These are phyloP conservation scores for Meiosimyza platycephala DNA, from an alignment of 2,888 invertebrate genomes.

Conservation along the genomic window DNA sequence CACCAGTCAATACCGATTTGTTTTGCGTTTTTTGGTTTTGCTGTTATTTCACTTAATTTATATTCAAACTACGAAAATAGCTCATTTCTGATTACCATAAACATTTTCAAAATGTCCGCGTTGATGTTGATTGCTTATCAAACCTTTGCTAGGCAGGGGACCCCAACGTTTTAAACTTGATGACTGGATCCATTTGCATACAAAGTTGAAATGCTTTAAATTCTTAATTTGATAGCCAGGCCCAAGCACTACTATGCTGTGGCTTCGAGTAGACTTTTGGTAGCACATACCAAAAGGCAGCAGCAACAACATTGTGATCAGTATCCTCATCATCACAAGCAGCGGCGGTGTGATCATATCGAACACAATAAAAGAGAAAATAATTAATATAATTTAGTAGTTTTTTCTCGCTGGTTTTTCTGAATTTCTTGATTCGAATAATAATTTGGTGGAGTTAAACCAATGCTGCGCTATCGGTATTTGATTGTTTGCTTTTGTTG, in stretches of 20 bases:
- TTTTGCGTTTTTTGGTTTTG: not conserved
- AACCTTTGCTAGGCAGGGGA: not conserved
- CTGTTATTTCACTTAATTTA: slow-evolving; percentile 9
- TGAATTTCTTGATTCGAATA: slow-evolving; percentile 13
- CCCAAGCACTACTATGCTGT: not conserved
- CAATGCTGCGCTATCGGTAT: not conserved
- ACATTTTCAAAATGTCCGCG: not conserved
- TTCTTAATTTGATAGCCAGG: not conserved
- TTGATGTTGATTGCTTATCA: not conserved
- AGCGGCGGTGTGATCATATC: slow-evolving; percentile 1
- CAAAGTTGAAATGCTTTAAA: slow-evolving; percentile 38
- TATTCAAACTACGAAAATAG: slow-evolving; percentile 7
- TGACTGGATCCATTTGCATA: slow-evolving; percentile 22
- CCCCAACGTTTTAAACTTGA: not conserved
- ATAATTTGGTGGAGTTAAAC: slow-evolving; percentile 3
- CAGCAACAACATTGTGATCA: slow-evolving; percentile 2
- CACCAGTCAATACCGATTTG: too few species aligned
- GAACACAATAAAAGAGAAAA: slow-evolving; percentile 7
- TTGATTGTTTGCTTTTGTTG: slow-evolving; percentile 6
- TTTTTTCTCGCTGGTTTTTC: slow-evolving; percentile 1
- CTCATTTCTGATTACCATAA: slow-evolving; percentile 15
- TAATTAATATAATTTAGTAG: slow-evolving; percentile 22
- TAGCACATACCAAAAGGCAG: slow-evolving; percentile 5
- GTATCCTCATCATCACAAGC: slow-evolving; percentile 3
- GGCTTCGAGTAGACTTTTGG: not conserved